Evolutionary conservation across 2,797 vertebrate genomes (phyloP).

Genomic region (Silurus aristotelis): DNA sequence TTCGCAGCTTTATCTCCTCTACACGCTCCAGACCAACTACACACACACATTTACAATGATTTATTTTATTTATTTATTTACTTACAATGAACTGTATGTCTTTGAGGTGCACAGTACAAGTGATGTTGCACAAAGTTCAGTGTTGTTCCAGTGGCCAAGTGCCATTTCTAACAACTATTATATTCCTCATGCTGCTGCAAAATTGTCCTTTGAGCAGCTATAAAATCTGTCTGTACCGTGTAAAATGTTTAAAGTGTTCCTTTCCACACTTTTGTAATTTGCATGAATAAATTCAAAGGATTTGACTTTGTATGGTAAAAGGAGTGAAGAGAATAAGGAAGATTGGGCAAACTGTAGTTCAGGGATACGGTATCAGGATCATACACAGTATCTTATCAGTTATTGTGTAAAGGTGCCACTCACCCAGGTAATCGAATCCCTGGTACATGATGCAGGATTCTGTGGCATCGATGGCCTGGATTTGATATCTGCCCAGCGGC

Average conservation of each 20-base stretch:
- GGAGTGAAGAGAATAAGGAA: neutral
- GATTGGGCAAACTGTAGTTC: neutral
- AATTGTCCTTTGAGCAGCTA: neutral
- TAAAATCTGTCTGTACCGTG: neutral
- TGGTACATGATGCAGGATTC: slow-evolving; percentile 94
- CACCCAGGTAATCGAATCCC: slow-evolving; percentile 92
- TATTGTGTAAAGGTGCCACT: slow-evolving; percentile 54
- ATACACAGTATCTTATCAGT: slow-evolving; percentile 18
- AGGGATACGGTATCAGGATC: slow-evolving; percentile 21
- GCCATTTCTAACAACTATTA: neutral
- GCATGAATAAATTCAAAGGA: neutral
- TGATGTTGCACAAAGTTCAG: neutral
- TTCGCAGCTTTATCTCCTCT: slow-evolving; percentile 84
- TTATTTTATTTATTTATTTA: neutral
- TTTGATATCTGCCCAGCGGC: slow-evolving; percentile 82
- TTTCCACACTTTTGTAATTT: neutral
- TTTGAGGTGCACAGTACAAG: neutral
- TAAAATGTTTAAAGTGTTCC: neutral
- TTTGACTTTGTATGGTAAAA: neutral
- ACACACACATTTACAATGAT: slow-evolving; percentile 20
- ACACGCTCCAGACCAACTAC: slow-evolving; percentile 86
- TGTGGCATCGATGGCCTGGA: slow-evolving; percentile 89
- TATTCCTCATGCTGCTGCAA: neutral
- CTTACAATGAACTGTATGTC: neutral
- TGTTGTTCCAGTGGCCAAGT: neutral